A percentile compares a stretch with the other conserved stretches of the same genome.
phyloP scores from a whole-genome alignment of 2,797 vertebrate genomes.

The Spinus pinus region DNA sequence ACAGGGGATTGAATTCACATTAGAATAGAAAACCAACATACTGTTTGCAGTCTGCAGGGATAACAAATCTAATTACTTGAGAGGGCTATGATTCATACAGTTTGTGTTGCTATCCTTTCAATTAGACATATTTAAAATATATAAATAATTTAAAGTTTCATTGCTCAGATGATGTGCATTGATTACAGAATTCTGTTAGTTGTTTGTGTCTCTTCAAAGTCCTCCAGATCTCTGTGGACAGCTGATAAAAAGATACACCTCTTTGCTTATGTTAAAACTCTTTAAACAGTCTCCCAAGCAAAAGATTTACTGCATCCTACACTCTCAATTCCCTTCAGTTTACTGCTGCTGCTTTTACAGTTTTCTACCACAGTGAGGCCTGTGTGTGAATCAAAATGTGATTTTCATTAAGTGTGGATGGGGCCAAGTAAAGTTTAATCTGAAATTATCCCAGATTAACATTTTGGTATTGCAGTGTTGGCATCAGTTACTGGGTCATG shows the following conservation, averaged over 20 bases:
- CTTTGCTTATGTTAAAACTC: slow-evolving; percentile 1
- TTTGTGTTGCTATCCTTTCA: slow-evolving; percentile 40
- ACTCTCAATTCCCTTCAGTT: neutral
- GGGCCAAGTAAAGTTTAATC: neutral
- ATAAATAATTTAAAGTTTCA: slow-evolving; percentile 41
- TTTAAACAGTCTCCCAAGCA: neutral
- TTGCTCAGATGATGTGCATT: slow-evolving; percentile 34
- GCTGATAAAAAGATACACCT: slow-evolving; percentile 29
- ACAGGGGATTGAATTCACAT: slow-evolving; percentile 36
- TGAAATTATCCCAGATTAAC: neutral
- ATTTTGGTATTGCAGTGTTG: neutral
- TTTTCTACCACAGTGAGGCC: slow-evolving; percentile 35
- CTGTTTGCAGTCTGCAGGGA: slow-evolving; percentile 50
- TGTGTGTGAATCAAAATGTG: neutral
- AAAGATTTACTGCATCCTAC: neutral
- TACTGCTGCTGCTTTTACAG: slow-evolving; percentile 20
- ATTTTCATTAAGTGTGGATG: neutral
- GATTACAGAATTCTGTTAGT: slow-evolving; percentile 41
- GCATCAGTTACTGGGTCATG: neutral
- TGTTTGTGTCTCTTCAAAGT: slow-evolving; percentile 47
- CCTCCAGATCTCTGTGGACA: slow-evolving; percentile 13
- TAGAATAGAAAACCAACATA: slow-evolving; percentile 36
- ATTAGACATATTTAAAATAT: slow-evolving; percentile 19
- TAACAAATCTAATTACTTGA: slow-evolving; percentile 56
- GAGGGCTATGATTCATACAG: slow-evolving; percentile 37